Base-by-base conservation (phyloP, 2,797 vertebrate species). In the Nasua narica region DNA sequence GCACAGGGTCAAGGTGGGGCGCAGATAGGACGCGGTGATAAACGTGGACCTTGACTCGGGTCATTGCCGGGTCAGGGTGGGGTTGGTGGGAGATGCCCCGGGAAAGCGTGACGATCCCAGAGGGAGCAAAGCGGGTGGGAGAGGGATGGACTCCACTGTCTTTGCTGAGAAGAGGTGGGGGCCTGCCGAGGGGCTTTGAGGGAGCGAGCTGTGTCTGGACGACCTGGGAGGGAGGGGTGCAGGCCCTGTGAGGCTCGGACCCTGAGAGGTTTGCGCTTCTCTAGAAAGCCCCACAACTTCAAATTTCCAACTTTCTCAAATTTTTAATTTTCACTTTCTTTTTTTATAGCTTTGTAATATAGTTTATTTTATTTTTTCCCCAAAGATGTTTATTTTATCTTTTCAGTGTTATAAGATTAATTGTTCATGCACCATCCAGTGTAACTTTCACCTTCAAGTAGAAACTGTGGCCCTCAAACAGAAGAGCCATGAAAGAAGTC, bases 131-230 rank as follows among this genome's bases (percentile, higher is more conserved):
- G 21, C 6, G 13, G 23, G 56, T 15, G 14, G 48, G 8, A 23
- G 54, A 5, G 2, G 21, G 9, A 4, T 14, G 21, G 27, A 8
- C 21, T 4, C 2, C 1, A 11, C 19, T 1, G 32, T 58, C 43
- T 46, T 25, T 15, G 1, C 16, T 7, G 3, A 9, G 70, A 35
- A 19, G 4, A 1, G 27, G 54, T 40, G 12, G 7, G 27, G 37
- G 78, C 72, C 1, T 15, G 27, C 62, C 10, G 32, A 40, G 40
- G 19, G 13, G 32, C 32, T 54, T 23, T 8, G n/a, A 65, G 52
- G 29, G 19, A 27, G 50, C 48, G 43, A 18, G 40, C 5, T 21
- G 19, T 50, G 40, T 19, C 4, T 11, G 25, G 48, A 6, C 2
- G 62, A 65, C 16, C 76, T 40, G 12, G 60, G 0, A 3, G 4